Conservation (phyloP, 2,888 invertebrate genomes). For the Baccha elongata region DNA sequence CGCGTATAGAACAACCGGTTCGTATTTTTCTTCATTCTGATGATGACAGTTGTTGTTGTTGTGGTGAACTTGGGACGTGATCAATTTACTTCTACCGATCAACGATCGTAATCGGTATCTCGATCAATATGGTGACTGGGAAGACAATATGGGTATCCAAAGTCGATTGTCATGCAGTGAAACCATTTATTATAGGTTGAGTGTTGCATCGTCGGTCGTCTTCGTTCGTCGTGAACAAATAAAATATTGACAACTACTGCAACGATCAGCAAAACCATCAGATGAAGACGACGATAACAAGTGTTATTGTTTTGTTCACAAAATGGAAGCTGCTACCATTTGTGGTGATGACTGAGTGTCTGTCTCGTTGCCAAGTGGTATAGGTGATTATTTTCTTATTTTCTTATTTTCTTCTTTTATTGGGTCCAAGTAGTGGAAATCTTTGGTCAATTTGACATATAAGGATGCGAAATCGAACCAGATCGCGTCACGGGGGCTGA, state of each 20-base stretch:
- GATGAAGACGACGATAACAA: conserved; percentile 70
- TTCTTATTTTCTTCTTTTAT: conserved; percentile 9
- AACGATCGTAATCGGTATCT: conserved; percentile 37
- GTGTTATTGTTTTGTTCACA: conserved; percentile 64
- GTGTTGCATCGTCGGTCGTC: conserved; percentile 19
- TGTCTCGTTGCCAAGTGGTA: conserved; percentile 39
- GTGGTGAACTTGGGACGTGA: conserved; percentile 36
- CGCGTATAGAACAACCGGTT: conserved; percentile 3
- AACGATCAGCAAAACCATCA: conserved; percentile 21
- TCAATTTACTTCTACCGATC: conserved; percentile 54
- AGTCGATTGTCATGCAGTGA: conserved; percentile 36
- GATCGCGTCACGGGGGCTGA: conserved; percentile 41
- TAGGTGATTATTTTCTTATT: conserved; percentile 64
- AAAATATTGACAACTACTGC: conserved; percentile 66
- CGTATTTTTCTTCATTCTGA: not conserved
- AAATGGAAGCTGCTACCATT: conserved; percentile 69
- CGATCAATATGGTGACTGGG: conserved; percentile 56
- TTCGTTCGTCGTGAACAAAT: conserved; percentile 37
- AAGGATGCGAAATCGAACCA: conserved; percentile 57
- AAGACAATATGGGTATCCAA: conserved; percentile 61
- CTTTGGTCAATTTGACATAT: conserved; percentile 64
- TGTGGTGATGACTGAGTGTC: conserved; percentile 47
- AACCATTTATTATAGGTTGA: conserved; percentile 34
- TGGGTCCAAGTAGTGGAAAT: conserved; percentile 3
- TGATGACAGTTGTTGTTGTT: conserved; percentile 23